phyloP scores from a whole-genome alignment of 2,113 vertebrate genomes.

The Phylloscopus whistleri region DNA sequence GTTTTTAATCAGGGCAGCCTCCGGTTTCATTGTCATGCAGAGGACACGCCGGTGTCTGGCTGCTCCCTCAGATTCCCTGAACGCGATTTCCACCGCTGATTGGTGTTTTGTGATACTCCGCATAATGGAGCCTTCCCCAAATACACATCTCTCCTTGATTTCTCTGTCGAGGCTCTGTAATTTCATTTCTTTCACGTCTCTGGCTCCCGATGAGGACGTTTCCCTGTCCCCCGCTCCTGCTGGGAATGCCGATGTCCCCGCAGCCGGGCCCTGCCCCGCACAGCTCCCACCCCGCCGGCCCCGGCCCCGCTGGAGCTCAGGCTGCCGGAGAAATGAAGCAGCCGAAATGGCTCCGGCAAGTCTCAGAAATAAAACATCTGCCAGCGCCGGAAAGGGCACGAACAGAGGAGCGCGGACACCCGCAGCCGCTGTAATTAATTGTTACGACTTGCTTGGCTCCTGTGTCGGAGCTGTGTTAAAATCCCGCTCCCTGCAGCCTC shows the following conservation, averaged over 20 bases:
- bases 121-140: neutral
- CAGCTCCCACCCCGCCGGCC: neutral
- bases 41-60: neutral
- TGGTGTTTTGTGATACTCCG: neutral
- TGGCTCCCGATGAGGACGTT: neutral
- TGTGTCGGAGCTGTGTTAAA: neutral
- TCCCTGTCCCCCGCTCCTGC: accelerated
- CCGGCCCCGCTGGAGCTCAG: accelerated
- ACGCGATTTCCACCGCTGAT: neutral
- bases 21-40: constrained; percentile 24
- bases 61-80: neutral
- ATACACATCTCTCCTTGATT: neutral
- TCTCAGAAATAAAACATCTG: neutral
- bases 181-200: neutral
- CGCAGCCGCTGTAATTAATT: neutral
- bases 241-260: accelerated
- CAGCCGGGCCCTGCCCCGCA: accelerated
- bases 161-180: neutral
- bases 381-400: neutral
- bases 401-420: accelerated
- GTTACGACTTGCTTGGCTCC: neutral
- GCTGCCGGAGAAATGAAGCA: neutral
- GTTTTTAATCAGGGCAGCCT: neutral
- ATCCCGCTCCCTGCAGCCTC: neutral
- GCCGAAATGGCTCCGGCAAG: neutral